Conservation (phyloP, 2,888 invertebrate genomes). For the Bombylius major region DNA sequence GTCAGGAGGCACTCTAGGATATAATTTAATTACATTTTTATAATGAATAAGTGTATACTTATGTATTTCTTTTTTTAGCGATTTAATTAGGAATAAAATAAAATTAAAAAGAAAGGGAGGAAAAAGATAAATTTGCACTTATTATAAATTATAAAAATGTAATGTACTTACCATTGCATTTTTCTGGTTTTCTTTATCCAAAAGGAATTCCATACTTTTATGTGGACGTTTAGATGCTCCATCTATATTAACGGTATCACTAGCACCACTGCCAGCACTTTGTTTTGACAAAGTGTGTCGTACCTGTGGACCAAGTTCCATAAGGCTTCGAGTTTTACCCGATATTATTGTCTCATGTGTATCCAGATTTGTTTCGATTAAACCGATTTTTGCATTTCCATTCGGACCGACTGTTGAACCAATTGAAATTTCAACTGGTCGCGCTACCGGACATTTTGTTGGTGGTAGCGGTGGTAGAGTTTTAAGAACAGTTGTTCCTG, state of each 20-base stretch:
- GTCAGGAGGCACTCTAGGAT: neutral
- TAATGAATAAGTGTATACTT: no score
- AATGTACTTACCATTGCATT: constrained; percentile 62
- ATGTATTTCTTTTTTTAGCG: no score
- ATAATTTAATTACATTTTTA: no score
- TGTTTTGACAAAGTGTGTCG: constrained; percentile 13
- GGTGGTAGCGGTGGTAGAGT: neutral
- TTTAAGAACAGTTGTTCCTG: neutral
- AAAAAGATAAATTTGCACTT: no score
- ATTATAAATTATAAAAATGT: neutral
- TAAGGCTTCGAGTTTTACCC: constrained; percentile 52
- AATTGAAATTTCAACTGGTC: neutral
- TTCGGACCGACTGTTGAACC: constrained; percentile 10
- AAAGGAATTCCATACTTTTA: constrained; percentile 91
- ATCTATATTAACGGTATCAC: constrained; percentile 21
- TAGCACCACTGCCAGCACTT: constrained; percentile 12
- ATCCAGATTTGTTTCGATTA: constrained; percentile 85
- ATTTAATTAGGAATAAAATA: no score
- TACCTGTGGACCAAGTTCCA: constrained; percentile 43
- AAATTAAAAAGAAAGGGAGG: no score
- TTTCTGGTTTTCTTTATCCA: constrained; percentile 84
- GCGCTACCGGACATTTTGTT: neutral
- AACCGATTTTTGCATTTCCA: constrained; percentile 43
- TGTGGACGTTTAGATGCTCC: constrained; percentile 45
- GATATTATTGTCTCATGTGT: constrained; percentile 52